Evolutionary conservation across 2,888 invertebrate species (phyloP), one percentile per base, ranked within the genome.

Genomic region (Cheilosia urbana): DNA sequence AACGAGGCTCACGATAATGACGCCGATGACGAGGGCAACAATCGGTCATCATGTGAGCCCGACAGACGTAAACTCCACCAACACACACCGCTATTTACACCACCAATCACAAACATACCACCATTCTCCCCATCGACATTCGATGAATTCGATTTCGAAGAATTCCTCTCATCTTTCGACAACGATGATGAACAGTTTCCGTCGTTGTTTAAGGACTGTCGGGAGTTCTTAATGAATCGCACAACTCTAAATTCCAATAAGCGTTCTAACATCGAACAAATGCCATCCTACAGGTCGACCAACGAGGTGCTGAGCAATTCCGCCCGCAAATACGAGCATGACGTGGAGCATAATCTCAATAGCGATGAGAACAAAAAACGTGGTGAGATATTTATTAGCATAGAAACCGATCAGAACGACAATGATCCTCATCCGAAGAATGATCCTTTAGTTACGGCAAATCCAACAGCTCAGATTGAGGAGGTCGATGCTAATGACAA

Each of bases 141-240:
- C 88, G 94, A 94, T 90, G 94, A 95, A 90, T 94, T 93, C 87
- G 92, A 93, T 89, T 93, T 95, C 87, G 95, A 95, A 89, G 95
- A 95, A 91, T 94, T 95, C 89, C 94, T 95, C 92, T 94, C 94
- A 88, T 94, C 95, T 87, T 95, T 95, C 90, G 95, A 95, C 87
- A 90, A 92, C 75, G 95, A 95, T 88, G 94, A 95, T 89, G 93
- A 91, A 63, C 91, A 91, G 87, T 92, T 91, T 89, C 93, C 91
- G 90, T 93, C 93, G 5, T 90, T 93, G 77, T 91, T 94, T 81
- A 93, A 92, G 88, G 92, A 92, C 88, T 92, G 92, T 87, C 91
- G 92, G 87, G 91, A 92, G 87, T 91, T 92, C 88, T 88, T 92
- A 47, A 87, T 90, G 89, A 91, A 91, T 90, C 91, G 91, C 87